Evolutionary conservation across 2,888 invertebrate genomes (phyloP), one percentile per base, ranked within the genome.

Genomic region (Cyclophora punctaria): DNA sequence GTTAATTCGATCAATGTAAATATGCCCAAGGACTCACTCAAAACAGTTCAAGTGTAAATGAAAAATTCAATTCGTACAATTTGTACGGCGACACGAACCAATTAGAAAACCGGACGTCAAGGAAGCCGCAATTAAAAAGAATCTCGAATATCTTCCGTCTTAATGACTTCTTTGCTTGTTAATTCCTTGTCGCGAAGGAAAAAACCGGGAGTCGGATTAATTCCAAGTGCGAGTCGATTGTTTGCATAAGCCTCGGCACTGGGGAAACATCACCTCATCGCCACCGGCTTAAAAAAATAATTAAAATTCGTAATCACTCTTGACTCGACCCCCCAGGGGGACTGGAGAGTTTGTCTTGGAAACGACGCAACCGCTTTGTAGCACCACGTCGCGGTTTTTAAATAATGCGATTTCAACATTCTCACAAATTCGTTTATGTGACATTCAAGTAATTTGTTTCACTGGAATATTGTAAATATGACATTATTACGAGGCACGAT

Each of bases 261-360:
- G 80, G 83, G 85, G 85, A 84, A 86, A 78, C 87, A 83, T 86
- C 88, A 87, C 86, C 88, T 86, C 80, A 69, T 75, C 73, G 83
- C 86, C 84, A 85, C 85, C 79, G 88, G 87, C 88, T 88, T 88
- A 87, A 88, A 88, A 88, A 87, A 88, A 88, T 88, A 88, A 88
- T 88, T 88, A 88, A 88, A 88, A 88, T 86, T 86, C 83, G 87
- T 87, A 88, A 88, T 88, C 86, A 88, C 86, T 88, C 85, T 84
- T 85, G 88, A 88, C 82, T 87, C 80, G 78, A 67, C 70, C 80
- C 84, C 78, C 75, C 62, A 80, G 75, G 75, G 68, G 75, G 68
- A 64, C 56, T 55, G 57, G 60, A 51, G 62, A 68, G 71, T 69
- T 65, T 73, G 80, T 75, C 78, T 80, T 79, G 74, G 71, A 44